Evolutionary conservation across 2,113 vertebrate genomes (phyloP), one percentile per base, ranked within the genome.

Genomic region (Tichodroma muraria): DNA sequence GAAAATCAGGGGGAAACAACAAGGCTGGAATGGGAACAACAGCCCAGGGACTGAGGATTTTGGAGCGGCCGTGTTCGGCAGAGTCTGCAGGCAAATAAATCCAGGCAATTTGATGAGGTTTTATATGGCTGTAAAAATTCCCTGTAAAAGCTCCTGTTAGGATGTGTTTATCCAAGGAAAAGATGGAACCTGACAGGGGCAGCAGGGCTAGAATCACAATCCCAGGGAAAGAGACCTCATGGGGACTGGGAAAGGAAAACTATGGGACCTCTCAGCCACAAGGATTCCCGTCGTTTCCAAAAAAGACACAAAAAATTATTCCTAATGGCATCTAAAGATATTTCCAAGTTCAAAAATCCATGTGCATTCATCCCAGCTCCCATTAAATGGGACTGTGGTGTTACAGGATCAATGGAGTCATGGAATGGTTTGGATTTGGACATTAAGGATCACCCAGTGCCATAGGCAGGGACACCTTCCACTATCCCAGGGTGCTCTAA

Each of bases 361-460:
- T 0, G 5, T 2, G 23, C 8, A 23, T 44, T 31, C 37, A 24
- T 49, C 12, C 61, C 73, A 49, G 1, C 47, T 35, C 4, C 10
- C 13, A 30, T 5, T 5, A n/a, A 61, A 30, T 0, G 0, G n/a
- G n/a, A 49, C 0, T 19, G 12, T 4, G 59, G 31, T 13, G 37
- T 33, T 23, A 9, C 31, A 24, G 44, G 31, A 33, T 19, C 63
- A 8, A 4, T 8, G 37, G 53, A 28, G 17, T 5, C 33, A 23
- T 5, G 37, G 85, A 11, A 59, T 21, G 23, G 12, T 23, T 66
- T 37, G 37, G 44, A 23, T 28, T 33, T 5, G 25, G 52, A 33
- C 23, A 15, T 37, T 13, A 13, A 44, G 28, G 31, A 10, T 8
- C 37, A 19, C 4, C 42, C 42, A 10, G 2, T 13, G 21, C 42